Conservation (phyloP, 2,797 vertebrate species). For the Gadopsis marmoratus region DNA sequence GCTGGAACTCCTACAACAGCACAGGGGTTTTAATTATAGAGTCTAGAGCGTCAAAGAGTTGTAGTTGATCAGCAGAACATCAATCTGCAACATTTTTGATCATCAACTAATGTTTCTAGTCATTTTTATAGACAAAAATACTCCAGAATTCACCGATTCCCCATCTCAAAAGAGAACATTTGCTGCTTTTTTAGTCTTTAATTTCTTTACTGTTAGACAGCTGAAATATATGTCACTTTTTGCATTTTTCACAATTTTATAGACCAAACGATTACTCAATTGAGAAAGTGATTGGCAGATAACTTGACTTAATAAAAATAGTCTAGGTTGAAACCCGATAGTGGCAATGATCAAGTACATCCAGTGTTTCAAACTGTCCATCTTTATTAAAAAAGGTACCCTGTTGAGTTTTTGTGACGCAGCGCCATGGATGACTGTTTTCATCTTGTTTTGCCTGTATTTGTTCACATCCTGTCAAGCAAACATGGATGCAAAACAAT, state of each 20-base stretch:
- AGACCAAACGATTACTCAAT: background rate
- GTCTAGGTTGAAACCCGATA: background rate
- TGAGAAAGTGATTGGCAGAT: background rate
- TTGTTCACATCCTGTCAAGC: background rate
- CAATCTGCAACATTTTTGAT: background rate
- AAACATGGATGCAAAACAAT: background rate
- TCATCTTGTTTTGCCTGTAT: background rate
- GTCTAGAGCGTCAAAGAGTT: background rate
- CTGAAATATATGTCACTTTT: background rate
- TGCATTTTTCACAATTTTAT: background rate
- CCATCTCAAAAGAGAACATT: background rate
- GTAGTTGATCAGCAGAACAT: background rate
- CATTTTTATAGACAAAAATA: background rate
- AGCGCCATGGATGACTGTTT: no score
- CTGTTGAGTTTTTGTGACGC: background rate
- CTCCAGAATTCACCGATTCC: background rate
- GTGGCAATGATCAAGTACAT: background rate
- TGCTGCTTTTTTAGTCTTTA: background rate
- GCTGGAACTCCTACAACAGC: conserved; percentile 83
- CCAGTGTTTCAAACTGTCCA: background rate
- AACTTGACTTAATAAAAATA: background rate
- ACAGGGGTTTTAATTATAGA: conserved; percentile 1
- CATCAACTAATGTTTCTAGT: background rate
- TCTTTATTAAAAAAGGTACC: background rate
- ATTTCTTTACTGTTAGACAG: no score